Evolutionary conservation across 2,888 invertebrate species (phyloP).

Genomic region (Dasysyrphus albostriatus): DNA sequence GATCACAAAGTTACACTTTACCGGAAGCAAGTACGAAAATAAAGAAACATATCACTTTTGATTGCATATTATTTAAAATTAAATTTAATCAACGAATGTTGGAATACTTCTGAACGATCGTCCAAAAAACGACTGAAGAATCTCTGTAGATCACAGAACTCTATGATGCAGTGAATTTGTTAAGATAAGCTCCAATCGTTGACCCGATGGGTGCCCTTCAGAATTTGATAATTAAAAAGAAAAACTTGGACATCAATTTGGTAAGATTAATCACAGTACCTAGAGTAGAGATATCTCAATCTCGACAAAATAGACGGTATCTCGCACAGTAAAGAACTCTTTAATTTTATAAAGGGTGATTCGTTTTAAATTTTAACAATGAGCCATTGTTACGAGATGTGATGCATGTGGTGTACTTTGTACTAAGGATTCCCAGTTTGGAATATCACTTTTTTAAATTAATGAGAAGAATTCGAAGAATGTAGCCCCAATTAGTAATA

Average conservation of each 20-base stretch:
- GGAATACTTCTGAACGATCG: constrained; percentile 23
- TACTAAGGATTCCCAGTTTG: too few species aligned
- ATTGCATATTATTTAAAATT: constrained; percentile 22
- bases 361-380: too few species aligned
- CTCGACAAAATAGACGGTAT: background rate
- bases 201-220: constrained; percentile 18
- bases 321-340: too few species aligned
- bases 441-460: too few species aligned
- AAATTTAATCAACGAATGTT: background rate
- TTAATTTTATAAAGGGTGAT: too few species aligned
- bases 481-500: too few species aligned
- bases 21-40: constrained; percentile 39
- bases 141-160: background rate
- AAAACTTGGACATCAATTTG: background rate
- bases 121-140: constrained; percentile 17
- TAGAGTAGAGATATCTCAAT: background rate
- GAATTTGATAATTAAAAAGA: constrained; percentile 24
- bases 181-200: constrained; percentile 48
- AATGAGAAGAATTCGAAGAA: too few species aligned
- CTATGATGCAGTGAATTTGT: background rate
- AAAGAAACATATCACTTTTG: constrained; percentile 10
- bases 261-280: background rate
- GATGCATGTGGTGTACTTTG: too few species aligned
- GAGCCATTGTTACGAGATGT: too few species aligned
- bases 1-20: constrained; percentile 33